These are phyloP conservation scores for Conistra vaccinii DNA, from an alignment of 2,888 invertebrate species.

Conservation along the genomic window DNA sequence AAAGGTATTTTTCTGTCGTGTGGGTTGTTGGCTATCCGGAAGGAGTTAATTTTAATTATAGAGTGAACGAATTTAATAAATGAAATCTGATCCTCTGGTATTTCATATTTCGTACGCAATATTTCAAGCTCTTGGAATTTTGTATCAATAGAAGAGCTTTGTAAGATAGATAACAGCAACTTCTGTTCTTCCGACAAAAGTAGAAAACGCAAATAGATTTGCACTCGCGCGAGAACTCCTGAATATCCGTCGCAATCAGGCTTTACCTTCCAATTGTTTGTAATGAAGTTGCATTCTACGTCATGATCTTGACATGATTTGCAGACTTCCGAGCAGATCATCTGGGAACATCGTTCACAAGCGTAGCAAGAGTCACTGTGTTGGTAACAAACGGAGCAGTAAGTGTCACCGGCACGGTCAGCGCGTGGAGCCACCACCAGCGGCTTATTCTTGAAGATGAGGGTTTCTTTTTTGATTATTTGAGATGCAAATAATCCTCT, in stretches of 20 bases:
- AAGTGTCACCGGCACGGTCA: conserved; percentile 85
- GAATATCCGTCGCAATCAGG: conserved; percentile 64
- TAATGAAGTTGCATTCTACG: conserved; percentile 92
- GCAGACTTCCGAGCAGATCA: conserved; percentile 92
- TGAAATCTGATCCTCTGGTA: conserved; percentile 87
- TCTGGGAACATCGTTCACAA: conserved; percentile 92
- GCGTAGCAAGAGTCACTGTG: conserved; percentile 76
- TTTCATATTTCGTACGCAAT: conserved; percentile 82
- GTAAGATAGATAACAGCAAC: conserved; percentile 85
- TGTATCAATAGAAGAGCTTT: conserved; percentile 75
- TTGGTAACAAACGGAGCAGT: conserved; percentile 92
- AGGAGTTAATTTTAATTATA: conserved; percentile 92
- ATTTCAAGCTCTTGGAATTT: conserved; percentile 88
- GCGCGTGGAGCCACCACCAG: conserved; percentile 92
- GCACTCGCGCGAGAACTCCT: conserved; percentile 69
- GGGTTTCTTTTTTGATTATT: conserved; percentile 91
- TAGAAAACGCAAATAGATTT: conserved; percentile 79
- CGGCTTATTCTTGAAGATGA: conserved; percentile 93
- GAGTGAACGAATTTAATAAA: conserved; percentile 89
- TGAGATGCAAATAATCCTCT: conserved; percentile 93
- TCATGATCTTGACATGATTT: conserved; percentile 89
- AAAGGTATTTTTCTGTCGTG: conserved; percentile 82
- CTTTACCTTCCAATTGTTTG: conserved; percentile 85
- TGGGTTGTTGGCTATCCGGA: conserved; percentile 87
- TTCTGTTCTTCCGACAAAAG: conserved; percentile 81